Evolutionary conservation across 1,140 invertebrate species (phyloP), one percentile per base, ranked within the genome.

Genomic region (Brachionus asplanchnoidis): DNA sequence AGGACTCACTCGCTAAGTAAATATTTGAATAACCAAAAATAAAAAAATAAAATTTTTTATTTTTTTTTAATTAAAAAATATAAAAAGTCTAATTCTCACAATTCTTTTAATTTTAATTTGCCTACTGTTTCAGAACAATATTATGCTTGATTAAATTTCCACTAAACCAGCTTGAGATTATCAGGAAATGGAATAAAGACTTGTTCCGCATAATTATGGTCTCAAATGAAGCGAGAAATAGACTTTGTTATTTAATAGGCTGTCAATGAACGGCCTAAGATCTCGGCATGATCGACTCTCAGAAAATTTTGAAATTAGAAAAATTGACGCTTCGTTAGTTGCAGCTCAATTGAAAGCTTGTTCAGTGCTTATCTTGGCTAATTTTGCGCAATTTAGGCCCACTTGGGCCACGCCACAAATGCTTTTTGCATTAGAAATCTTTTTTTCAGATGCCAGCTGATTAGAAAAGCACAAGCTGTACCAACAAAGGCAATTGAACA

Each of bases 131-230:
- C 9, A 23, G 26, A 32, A 17, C 26, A 68, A 32, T 32, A 68
- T 68, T 68, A 68, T 40, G 66, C 66, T 32, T 68, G 66, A 68
- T 68, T 68, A 68, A 40, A 68, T 68, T 68, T 68, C 66, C 17
- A 68, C 28, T 32, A 68, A 68, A 68, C 26, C 66, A 68, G 66
- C 66, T 68, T 68, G 66, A 68, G 66, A 32, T 68, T 68, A 68
- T 68, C 26, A 68, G 66, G 66, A 68, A 68, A 68, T 68, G 26
- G 32, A 68, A 68, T 32, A 68, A 68, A 68, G 32, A 68, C 66
- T 32, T 32, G 26, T 68, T 68, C 66, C 66, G 66, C 28, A 68
- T 68, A 68, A 68, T 68, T 68, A 68, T 32, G 32, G 14, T 32
- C 32, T 68, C n/a, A 68, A 68, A 68, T 68, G 26, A 68, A 68